Conservation (phyloP, 2,888 invertebrate genomes). For the Drosophila leonis region DNA sequence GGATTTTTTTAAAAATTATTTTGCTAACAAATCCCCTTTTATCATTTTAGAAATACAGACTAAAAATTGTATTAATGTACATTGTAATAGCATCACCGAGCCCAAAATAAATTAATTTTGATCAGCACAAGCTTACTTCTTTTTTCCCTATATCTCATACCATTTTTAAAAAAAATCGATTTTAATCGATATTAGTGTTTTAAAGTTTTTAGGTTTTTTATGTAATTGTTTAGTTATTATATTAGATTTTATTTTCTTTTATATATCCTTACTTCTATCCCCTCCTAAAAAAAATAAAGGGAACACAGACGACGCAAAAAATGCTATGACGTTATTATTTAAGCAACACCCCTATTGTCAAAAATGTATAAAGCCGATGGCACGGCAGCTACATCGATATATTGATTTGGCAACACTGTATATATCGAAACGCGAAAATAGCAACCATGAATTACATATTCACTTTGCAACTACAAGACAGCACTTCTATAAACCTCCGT, state of each 20-base stretch:
- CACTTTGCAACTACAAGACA: constrained; percentile 1
- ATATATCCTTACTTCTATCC: not conserved
- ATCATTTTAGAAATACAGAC: not conserved
- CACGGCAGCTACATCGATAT: constrained; percentile 8
- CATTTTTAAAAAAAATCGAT: not conserved
- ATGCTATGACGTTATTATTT: not conserved
- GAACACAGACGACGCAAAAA: no score
- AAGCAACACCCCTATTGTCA: not conserved
- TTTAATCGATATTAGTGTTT: not conserved
- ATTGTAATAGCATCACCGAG: no score
- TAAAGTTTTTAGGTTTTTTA: not conserved
- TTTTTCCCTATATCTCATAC: not conserved
- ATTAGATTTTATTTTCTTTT: not conserved
- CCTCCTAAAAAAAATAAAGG: not conserved
- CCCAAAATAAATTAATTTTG: no score
- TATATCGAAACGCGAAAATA: constrained; percentile 9
- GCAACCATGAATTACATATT: constrained; percentile 25
- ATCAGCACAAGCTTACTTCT: not conserved
- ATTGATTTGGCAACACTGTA: not conserved
- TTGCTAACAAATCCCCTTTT: not conserved
- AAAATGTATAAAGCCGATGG: not conserved
- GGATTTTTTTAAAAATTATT: not conserved
- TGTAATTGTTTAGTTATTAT: not conserved
- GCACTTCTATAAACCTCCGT: constrained; percentile 25
- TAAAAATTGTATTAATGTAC: no score